Evolutionary conservation across 2,888 invertebrate genomes (phyloP).

Genomic region (Drosophila birchii): DNA sequence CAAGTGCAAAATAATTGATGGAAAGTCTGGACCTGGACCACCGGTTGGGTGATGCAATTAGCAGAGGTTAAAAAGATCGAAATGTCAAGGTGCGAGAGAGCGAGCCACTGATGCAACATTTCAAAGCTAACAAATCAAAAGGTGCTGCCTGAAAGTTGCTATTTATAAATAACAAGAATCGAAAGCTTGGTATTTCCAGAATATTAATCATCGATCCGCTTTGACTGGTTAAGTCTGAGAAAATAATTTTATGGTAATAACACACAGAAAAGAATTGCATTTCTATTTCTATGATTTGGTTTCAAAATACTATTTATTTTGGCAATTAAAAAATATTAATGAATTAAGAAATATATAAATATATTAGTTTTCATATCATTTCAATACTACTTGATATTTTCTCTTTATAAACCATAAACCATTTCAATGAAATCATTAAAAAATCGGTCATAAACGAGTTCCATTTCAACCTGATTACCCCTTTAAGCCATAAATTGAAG

Average conservation of each 20-base stretch:
- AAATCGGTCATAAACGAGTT: slow-evolving; percentile 4
- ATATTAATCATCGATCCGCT: slow-evolving; percentile 5
- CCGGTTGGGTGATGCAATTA: slow-evolving; percentile 32
- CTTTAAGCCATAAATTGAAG: background rate
- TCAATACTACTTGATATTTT: background rate
- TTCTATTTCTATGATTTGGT: background rate
- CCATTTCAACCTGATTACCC: background rate
- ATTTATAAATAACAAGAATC: background rate
- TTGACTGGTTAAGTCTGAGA: background rate
- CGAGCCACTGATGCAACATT: slow-evolving; percentile 5
- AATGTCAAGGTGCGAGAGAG: slow-evolving; percentile 19
- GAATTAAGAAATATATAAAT: too few species aligned
- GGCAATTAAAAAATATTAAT: background rate
- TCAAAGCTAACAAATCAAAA: background rate
- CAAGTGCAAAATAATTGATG: slow-evolving; percentile 49
- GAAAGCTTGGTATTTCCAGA: slow-evolving; percentile 17
- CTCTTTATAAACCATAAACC: background rate
- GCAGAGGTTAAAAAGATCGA: slow-evolving; percentile 21
- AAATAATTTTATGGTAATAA: background rate
- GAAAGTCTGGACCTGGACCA: slow-evolving; percentile 33
- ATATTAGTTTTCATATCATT: too few species aligned
- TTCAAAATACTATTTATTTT: background rate
- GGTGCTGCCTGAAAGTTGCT: background rate
- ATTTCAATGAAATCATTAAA: slow-evolving; percentile 13
- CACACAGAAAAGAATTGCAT: background rate